A percentile compares a stretch with the other conserved stretches of the same genome.
Evolutionary conservation across 2,888 invertebrate species (phyloP).

Genomic region (Brenthis hecate): DNA sequence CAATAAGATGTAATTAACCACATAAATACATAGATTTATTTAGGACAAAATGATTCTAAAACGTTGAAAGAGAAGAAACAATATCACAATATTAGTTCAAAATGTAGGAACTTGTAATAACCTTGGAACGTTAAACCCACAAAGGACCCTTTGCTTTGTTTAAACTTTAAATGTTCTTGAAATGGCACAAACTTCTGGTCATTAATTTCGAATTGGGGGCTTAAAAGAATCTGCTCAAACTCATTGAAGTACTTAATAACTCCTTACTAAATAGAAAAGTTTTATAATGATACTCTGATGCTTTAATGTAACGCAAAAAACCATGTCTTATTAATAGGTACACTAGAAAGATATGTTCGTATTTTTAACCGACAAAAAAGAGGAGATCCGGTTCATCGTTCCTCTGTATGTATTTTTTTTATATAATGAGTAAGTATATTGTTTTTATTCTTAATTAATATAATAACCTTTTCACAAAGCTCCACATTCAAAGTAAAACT

Average conservation of each 20-base stretch:
- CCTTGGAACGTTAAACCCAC: conserved; percentile 54
- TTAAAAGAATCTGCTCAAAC: conserved; percentile 32
- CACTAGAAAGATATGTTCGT: neutral
- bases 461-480: no score
- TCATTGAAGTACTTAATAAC: conserved; percentile 36
- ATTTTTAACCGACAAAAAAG: no score
- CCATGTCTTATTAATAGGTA: neutral
- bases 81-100: conserved; percentile 21
- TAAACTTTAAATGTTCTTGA: conserved; percentile 52
- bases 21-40: no score
- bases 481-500: no score
- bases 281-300: conserved; percentile 4
- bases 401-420: no score
- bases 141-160: conserved; percentile 56
- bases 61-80: conserved; percentile 10
- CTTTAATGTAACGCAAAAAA: neutral
- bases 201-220: conserved; percentile 36
- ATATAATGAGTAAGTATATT: no score
- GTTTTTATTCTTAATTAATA: no score
- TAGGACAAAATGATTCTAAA: neutral
- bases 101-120: conserved; percentile 68
- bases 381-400: no score
- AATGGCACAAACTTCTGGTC: conserved; percentile 38
- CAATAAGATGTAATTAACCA: no score
- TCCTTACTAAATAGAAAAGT: conserved; percentile 16